phyloP scores from a whole-genome alignment of 2,113 vertebrate species.

The Orthonyx spaldingii region DNA sequence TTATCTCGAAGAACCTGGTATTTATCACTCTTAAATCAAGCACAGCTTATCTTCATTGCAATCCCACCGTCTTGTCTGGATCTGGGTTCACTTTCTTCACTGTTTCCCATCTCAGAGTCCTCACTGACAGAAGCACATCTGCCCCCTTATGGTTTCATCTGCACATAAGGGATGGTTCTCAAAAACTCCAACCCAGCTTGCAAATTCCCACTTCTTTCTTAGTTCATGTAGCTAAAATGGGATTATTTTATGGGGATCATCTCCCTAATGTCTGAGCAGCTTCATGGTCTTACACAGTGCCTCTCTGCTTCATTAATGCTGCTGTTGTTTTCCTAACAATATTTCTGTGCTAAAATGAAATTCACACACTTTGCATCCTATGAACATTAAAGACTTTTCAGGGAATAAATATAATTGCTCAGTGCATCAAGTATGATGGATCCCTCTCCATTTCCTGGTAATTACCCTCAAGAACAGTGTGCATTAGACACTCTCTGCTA shows the following conservation, averaged over 20 bases:
- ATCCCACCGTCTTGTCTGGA: neutral
- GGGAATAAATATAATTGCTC: slow-evolving; percentile 39
- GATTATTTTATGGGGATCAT: neutral
- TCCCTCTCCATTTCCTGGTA: slow-evolving; percentile 35
- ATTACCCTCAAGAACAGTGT: neutral
- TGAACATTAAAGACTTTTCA: slow-evolving; percentile 16
- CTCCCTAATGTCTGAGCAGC: neutral
- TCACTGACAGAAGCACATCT: neutral
- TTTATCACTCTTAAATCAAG: neutral
- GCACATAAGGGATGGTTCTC: neutral
- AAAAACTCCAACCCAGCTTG: neutral
- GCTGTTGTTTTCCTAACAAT: neutral
- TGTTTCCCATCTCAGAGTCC: neutral
- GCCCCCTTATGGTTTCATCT: neutral
- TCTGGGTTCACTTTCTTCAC: neutral
- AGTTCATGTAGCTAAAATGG: neutral
- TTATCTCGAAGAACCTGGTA: neutral
- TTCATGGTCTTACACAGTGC: neutral
- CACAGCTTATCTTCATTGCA: neutral
- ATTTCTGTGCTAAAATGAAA: neutral
- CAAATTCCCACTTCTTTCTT: neutral
- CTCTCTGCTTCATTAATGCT: neutral
- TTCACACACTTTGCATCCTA: neutral
- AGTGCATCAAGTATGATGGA: slow-evolving; percentile 18
- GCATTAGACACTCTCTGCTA: slow-evolving; percentile 28